phyloP scores from a whole-genome alignment of 2,113 vertebrate genomes.

The Tinamus guttatus region DNA sequence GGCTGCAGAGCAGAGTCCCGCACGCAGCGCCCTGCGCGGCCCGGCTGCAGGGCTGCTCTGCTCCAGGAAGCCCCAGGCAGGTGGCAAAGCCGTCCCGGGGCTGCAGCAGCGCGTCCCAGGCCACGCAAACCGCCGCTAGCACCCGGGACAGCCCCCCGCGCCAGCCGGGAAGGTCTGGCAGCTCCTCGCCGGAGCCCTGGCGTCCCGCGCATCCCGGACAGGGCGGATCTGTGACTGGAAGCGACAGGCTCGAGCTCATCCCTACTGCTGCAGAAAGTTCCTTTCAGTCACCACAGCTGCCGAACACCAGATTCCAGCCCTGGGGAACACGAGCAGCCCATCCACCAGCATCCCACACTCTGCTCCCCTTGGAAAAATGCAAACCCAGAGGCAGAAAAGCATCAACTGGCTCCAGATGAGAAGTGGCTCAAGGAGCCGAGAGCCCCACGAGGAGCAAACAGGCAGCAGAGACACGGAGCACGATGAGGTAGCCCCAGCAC shows the following conservation, averaged over 20 bases:
- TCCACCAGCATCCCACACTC: neutral
- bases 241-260: no score
- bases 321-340: neutral
- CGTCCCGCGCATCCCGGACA: no score
- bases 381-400: neutral
- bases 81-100: no score
- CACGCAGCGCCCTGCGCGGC: no score
- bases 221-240: no score
- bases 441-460: neutral
- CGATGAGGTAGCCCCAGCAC: neutral
- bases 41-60: no score
- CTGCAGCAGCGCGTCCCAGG: no score
- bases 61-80: no score
- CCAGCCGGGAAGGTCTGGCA: no score
- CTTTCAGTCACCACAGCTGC: neutral
- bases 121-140: no score
- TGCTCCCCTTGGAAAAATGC: neutral
- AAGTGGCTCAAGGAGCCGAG: neutral
- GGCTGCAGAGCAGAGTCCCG: no score
- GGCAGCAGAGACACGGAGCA: neutral
- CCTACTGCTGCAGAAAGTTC: neutral
- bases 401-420: neutral
- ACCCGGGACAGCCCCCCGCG: no score
- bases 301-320: neutral
- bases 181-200: neutral